Evolutionary conservation across 2,797 vertebrate genomes (phyloP), one percentile per base, ranked within the genome.

Genomic region (Poecilia gillii): DNA sequence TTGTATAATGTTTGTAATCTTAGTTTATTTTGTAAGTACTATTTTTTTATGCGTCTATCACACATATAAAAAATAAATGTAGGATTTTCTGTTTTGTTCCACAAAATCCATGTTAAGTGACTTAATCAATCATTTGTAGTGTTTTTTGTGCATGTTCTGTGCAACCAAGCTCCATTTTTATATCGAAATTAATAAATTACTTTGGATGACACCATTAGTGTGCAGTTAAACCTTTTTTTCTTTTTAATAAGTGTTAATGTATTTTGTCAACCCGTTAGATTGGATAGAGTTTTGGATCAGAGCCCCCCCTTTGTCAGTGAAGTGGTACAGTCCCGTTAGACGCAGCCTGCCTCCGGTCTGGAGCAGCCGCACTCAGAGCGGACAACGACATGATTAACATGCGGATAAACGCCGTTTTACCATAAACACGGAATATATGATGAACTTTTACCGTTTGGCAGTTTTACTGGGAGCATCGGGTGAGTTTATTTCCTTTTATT

Each of bases 301-400:
- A 20, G 13, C 43, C 28, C 89, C 62, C 62, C 89, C 77, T 93
- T 93, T 84, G 73, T 45, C 80, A 0, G 36, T 76, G 76, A 87
- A 91, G 82, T 96, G 94, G 95, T 95, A 93, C 94, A 85, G 79
- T 95, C 95, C 94, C 89, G 91, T 92, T 91, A 91, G 82, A 72
- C 82, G 71, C 82, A 33, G 84, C 39, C 72, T 11, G 73, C 47
- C 76, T 72, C 87, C 80, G 55, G 80, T 84, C 74, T 43, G 76
- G 71, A 0, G 55, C 83, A 41, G 84, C 74, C 23, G 47, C 85
- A 73, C 57, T 72, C 25, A 11, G 70, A 13, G 72, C 73, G 80
- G 74, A 85, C 80, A 68, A 51, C 80, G 81, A 84, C 66, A 76
- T 70, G 78, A 78, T 20, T 81, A 92, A 90, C 88, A 90, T 86